Conservation (phyloP, 1,140 invertebrate genomes). For the Solen grandis region DNA sequence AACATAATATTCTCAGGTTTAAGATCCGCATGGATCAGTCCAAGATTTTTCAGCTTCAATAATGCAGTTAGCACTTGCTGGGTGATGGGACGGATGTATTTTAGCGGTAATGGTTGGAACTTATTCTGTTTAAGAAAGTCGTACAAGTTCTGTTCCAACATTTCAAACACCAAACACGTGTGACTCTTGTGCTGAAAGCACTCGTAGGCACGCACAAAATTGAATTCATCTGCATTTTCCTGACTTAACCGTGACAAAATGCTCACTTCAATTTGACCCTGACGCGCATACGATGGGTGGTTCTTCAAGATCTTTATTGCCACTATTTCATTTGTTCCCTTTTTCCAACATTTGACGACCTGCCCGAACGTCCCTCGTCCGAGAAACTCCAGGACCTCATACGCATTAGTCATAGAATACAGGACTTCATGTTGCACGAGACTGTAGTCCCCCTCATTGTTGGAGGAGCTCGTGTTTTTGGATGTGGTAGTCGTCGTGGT, state of each 20-base stretch:
- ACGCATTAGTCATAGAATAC: conserved; percentile 93
- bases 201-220: conserved; percentile 99
- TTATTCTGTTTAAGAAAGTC: conserved; percentile 99
- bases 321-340: conserved; percentile 99
- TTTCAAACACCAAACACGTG: conserved; percentile 99
- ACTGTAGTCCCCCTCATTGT: conserved; percentile 96
- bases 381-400: conserved; percentile 99
- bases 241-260: conserved; percentile 98
- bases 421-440: conserved; percentile 99
- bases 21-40: conserved; percentile 99
- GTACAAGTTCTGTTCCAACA: conserved; percentile 99
- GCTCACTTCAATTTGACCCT: conserved; percentile 99
- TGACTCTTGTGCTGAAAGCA: conserved; percentile 99
- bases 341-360: conserved; percentile 99
- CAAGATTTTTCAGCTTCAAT: conserved; percentile 98
- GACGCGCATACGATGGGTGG: conserved; percentile 99
- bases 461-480: conserved; percentile 83
- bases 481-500: conserved; percentile 86
- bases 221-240: conserved; percentile 99
- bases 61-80: conserved; percentile 99
- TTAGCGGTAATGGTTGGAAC: conserved; percentile 98
- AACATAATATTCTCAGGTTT: conserved; percentile 99
- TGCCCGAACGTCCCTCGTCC: conserved; percentile 99
- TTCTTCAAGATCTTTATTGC: conserved; percentile 99
- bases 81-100: conserved; percentile 98